Evolutionary conservation across 2,113 vertebrate species (phyloP).

Genomic region (Sapayoa aenigma): DNA sequence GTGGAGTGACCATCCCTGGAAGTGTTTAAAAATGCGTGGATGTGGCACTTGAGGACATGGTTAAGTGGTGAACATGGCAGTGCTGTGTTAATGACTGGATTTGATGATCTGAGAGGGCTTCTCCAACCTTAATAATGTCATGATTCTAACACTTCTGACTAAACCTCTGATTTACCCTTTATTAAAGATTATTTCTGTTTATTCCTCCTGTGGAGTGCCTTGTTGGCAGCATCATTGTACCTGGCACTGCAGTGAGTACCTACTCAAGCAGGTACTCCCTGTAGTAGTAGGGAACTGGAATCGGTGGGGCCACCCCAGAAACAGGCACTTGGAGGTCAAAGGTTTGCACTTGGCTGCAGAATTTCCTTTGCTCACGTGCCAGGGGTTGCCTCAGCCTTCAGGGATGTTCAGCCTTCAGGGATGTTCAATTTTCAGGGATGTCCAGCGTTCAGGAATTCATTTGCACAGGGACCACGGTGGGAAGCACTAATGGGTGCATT

Average conservation of each 20-base stretch:
- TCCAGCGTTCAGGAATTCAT: neutral
- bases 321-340: neutral
- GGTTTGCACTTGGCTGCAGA: neutral
- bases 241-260: neutral
- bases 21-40: neutral
- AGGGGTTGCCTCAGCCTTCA: neutral
- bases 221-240: rapidly evolving
- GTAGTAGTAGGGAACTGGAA: neutral
- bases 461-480: neutral
- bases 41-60: neutral
- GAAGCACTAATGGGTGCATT: neutral
- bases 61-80: neutral
- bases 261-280: neutral
- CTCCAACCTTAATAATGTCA: neutral
- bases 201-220: neutral
- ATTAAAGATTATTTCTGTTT: neutral
- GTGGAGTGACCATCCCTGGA: neutral
- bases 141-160: neutral
- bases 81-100: neutral
- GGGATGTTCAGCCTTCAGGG: neutral
- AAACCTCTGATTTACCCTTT: neutral
- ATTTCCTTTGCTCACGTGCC: neutral
- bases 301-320: neutral
- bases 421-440: too few relatives aligned
- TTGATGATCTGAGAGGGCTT: neutral